These are phyloP conservation scores for Hylaea fasciaria DNA, from an alignment of 2,888 invertebrate genomes.

Conservation along the genomic window DNA sequence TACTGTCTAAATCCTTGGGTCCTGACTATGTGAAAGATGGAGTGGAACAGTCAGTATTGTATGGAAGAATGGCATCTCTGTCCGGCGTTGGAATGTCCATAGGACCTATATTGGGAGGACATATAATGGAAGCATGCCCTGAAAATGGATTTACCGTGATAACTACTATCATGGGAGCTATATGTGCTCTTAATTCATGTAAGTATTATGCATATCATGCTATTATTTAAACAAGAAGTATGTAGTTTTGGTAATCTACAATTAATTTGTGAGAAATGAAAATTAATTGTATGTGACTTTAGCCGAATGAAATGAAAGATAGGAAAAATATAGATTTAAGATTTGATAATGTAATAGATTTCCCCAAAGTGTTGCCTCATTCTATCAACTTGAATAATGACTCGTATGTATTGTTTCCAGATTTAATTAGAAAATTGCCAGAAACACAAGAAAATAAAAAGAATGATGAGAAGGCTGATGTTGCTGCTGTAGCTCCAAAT, in stretches of 20 bases:
- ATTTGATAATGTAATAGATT: no score
- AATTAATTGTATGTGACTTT: no score
- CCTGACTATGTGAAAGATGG: slow-evolving; percentile 80
- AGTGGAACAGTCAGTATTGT: slow-evolving; percentile 75
- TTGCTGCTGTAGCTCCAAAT: slow-evolving; percentile 38
- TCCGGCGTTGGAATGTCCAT: slow-evolving; percentile 86
- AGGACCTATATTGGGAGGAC: slow-evolving; percentile 87
- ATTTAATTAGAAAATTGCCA: slow-evolving; percentile 50
- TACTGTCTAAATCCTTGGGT: slow-evolving; percentile 83
- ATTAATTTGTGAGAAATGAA: no score
- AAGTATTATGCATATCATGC: no score
- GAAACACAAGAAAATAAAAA: slow-evolving; percentile 43
- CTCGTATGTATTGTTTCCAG: slow-evolving; percentile 46
- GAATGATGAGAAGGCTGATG: slow-evolving; percentile 23
- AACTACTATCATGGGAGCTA: slow-evolving; percentile 52
- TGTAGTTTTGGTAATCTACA: no score
- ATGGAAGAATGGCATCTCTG: slow-evolving; percentile 84
- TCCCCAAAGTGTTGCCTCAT: no score
- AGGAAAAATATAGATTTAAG: no score
- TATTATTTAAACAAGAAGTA: no score
- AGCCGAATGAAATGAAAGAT: no score
- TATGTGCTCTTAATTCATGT: slow-evolving; percentile 56
- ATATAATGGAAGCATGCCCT: slow-evolving; percentile 76
- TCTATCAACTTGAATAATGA: no score
- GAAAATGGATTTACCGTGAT: slow-evolving; percentile 80